A percentile compares a stretch with the other conserved stretches of the same genome.
Evolutionary conservation across 1,140 invertebrate species (phyloP).

Genomic region (Doryteuthis pealeii): DNA sequence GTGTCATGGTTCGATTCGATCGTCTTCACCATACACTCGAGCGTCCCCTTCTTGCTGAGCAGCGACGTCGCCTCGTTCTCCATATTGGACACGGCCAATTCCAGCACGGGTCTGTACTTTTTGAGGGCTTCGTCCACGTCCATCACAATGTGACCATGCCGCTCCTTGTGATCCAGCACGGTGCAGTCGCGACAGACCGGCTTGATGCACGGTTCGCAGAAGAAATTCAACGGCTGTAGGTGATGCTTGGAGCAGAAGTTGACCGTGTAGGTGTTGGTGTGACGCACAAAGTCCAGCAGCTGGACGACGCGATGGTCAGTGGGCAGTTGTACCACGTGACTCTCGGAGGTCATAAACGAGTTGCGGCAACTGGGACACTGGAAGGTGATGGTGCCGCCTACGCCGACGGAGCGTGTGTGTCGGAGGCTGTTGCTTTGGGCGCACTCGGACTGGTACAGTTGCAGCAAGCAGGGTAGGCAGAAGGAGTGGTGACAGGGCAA

Average conservation of each 20-base stretch:
- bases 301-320: constrained; percentile 46
- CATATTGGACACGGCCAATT: constrained; percentile 36
- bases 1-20: constrained; percentile 27
- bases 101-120: constrained; percentile 39
- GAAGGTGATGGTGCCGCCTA: constrained; percentile 29
- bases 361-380: constrained; percentile 38
- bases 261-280: constrained; percentile 39
- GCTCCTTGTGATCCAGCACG: constrained; percentile 47
- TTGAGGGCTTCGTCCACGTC: constrained; percentile 39
- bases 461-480: constrained; percentile 64
- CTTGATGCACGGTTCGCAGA: constrained; percentile 43
- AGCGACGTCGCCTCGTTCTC: constrained; percentile 30
- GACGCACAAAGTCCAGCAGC: constrained; percentile 43
- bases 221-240: constrained; percentile 48
- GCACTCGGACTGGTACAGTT: constrained; percentile 34
- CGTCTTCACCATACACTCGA: constrained; percentile 31
- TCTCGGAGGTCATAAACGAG: constrained; percentile 40
- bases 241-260: constrained; percentile 42
- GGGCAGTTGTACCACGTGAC: constrained; percentile 34
- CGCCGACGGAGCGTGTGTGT: not conserved
- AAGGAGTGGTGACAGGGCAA: constrained; percentile 53
- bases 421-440: constrained; percentile 31
- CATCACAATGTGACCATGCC: constrained; percentile 39
- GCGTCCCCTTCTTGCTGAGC: constrained; percentile 28
- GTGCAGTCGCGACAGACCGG: constrained; percentile 50